Conservation (phyloP, 2,113 vertebrate genomes). For the Galemys pyrenaicus region DNA sequence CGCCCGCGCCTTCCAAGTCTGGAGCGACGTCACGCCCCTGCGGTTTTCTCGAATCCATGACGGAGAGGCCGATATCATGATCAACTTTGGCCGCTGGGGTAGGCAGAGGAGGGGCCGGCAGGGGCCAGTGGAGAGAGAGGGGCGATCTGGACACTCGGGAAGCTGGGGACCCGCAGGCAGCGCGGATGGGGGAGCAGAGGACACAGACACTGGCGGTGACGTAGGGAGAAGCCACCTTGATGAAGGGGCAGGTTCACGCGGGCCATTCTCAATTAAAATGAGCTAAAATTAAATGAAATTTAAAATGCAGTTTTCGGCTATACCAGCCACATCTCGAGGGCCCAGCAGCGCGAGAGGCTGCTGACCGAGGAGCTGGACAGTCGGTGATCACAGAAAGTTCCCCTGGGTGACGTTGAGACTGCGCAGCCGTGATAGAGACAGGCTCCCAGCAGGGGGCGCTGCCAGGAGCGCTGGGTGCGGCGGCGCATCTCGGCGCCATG, state of each 20-base stretch:
- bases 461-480: too few species aligned
- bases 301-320: neutral
- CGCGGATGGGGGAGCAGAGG: neutral
- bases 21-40: conserved; percentile 96
- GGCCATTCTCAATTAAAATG: neutral
- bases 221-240: neutral
- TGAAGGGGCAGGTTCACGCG: too few species aligned
- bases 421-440: neutral
- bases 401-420: accelerated
- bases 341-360: neutral
- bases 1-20: conserved; percentile 96
- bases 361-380: neutral
- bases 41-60: conserved; percentile 92
- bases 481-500: accelerated
- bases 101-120: conserved; percentile 59
- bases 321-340: neutral
- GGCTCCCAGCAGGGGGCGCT: too few species aligned
- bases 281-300: neutral
- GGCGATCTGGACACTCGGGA: neutral
- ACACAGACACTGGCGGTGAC: neutral
- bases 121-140: accelerated
- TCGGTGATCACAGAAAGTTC: neutral
- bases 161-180: neutral
- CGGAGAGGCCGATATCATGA: conserved; percentile 99
- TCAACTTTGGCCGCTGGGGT: conserved; percentile 99